These are phyloP conservation scores for Stegodyphus mimosarum DNA, from an alignment of 1,140 invertebrate species.

Conservation along the genomic window DNA sequence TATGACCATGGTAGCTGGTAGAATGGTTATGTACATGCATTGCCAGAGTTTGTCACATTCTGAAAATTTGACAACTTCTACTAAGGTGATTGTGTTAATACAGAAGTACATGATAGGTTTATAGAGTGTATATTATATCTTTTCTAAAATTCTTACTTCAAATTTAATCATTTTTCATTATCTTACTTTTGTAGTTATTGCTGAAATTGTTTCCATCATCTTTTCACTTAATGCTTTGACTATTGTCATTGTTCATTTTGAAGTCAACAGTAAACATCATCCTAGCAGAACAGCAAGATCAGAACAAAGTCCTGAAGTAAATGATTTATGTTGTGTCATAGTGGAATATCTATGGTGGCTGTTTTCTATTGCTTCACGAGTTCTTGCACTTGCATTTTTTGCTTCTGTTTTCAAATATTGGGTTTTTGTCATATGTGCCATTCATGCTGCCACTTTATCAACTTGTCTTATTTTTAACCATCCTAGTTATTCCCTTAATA, in stretches of 20 bases:
- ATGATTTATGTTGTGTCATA: constrained; percentile 69
- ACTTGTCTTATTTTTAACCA: constrained; percentile 71
- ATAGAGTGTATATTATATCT: too few species aligned
- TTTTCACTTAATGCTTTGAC: constrained; percentile 78
- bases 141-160: too few species aligned
- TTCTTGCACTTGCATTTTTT: constrained; percentile 69
- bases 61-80: too few species aligned
- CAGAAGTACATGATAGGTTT: background rate
- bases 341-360: constrained; percentile 85
- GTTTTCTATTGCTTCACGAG: constrained; percentile 77
- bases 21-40: too few species aligned
- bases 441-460: constrained; percentile 83
- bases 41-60: too few species aligned
- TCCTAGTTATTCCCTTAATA: constrained; percentile 14
- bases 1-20: too few species aligned
- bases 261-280: constrained; percentile 57
- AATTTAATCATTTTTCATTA: background rate
- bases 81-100: too few species aligned
- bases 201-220: constrained; percentile 77
- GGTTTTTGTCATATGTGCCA: constrained; percentile 73
- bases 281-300: constrained; percentile 29
- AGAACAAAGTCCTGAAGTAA: constrained; percentile 77
- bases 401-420: constrained; percentile 72
- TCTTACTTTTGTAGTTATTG: constrained; percentile 71
- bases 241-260: constrained; percentile 63